These are phyloP conservation scores for Venturia canescens DNA, from an alignment of 1,140 invertebrate genomes.

Conservation along the genomic window DNA sequence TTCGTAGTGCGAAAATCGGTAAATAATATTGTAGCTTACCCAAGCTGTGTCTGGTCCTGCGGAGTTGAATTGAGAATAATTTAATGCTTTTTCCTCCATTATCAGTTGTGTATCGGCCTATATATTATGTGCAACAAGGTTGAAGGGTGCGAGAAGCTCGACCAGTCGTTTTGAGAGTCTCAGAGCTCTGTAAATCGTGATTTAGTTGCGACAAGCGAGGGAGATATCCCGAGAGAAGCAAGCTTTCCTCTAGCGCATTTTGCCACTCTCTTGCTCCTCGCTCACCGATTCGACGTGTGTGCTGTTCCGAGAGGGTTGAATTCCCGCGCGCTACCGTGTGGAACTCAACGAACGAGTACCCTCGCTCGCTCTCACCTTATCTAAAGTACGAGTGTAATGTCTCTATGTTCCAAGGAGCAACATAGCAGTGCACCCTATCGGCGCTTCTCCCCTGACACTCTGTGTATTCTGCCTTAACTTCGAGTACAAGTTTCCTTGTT, in stretches of 20 bases:
- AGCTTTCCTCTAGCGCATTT: not conserved
- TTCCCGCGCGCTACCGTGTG: constrained; percentile 32
- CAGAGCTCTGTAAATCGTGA: constrained; percentile 49
- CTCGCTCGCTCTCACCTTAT: constrained; percentile 44
- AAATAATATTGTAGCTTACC: no score
- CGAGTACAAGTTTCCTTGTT: not conserved
- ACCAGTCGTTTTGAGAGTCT: constrained; percentile 29
- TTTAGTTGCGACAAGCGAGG: constrained; percentile 46
- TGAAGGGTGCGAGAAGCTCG: not conserved
- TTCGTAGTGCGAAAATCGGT: no score
- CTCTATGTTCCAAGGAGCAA: constrained; percentile 47
- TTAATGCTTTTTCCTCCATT: no score
- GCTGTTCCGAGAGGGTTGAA: constrained; percentile 12
- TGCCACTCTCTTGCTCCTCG: constrained; percentile 6
- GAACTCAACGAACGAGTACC: not conserved
- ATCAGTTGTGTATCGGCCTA: no score
- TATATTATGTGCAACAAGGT: no score
- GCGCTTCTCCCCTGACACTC: not conserved
- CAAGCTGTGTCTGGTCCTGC: no score
- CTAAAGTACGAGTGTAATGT: constrained; percentile 56
- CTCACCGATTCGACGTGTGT: constrained; percentile 45
- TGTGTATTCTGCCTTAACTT: not conserved
- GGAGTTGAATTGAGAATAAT: no score
- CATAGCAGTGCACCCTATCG: constrained; percentile 37
- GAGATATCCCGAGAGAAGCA: constrained; percentile 38